phyloP scores from a whole-genome alignment of 64 coral and sea anemone genomes.

The Astreopora myriophthalma region DNA sequence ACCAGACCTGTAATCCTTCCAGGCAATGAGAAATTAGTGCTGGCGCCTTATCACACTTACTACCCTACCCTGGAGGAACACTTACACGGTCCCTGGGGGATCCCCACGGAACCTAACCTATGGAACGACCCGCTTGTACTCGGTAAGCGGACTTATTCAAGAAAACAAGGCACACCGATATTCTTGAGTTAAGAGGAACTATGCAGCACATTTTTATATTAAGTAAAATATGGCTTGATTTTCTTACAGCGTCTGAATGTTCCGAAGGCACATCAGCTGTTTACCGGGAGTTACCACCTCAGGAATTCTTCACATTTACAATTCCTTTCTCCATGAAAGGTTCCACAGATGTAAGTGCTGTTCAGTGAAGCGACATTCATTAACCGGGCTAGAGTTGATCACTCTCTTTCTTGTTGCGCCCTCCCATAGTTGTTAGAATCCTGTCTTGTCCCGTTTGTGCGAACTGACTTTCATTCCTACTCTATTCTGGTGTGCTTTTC shows the following conservation, averaged over 20 bases:
- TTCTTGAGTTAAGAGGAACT: neutral
- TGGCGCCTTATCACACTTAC: slow-evolving; percentile 92
- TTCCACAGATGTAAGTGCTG: slow-evolving; percentile 84
- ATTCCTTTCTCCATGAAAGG: slow-evolving; percentile 98
- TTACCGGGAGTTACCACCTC: slow-evolving; percentile 80
- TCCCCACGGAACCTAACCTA: slow-evolving; percentile 70
- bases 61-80: slow-evolving; percentile 94
- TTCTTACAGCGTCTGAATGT: slow-evolving; percentile 57
- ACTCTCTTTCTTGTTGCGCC: too few relatives aligned
- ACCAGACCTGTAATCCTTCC: slow-evolving; percentile 84
- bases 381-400: too few relatives aligned
- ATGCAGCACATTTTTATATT: neutral
- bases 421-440: neutral
- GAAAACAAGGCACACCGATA: neutral
- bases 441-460: neutral
- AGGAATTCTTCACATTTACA: slow-evolving; percentile 92
- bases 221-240: neutral
- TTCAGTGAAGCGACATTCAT: too few relatives aligned
- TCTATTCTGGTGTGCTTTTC: neutral
- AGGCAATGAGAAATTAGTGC: slow-evolving; percentile 82
- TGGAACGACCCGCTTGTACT: slow-evolving; percentile 98
- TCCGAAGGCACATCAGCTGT: slow-evolving; percentile 51
- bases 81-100: slow-evolving; percentile 77
- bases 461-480: neutral
- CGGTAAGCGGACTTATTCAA: slow-evolving; percentile 60